These are phyloP conservation scores for Chymomyza costata DNA, from an alignment of 1,140 invertebrate genomes.

Conservation along the genomic window DNA sequence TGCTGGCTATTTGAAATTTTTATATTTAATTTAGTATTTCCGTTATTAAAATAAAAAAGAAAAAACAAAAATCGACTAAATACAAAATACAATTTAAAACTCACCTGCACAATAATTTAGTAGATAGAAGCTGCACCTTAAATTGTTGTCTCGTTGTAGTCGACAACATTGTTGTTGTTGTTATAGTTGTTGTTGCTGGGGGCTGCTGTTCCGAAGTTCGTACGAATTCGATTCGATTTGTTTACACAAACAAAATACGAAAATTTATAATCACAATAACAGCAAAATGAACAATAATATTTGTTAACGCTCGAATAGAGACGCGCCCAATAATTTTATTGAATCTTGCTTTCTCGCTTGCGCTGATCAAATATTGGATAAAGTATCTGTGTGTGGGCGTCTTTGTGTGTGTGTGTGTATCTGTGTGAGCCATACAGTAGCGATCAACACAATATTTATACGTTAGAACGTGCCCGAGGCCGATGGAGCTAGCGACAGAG, in stretches of 20 bases:
- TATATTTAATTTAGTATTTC: slow-evolving; percentile 67
- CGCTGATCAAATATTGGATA: no score
- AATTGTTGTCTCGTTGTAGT: slow-evolving; percentile 27
- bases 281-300: slow-evolving; percentile 73
- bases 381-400: no score
- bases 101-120: slow-evolving; percentile 65
- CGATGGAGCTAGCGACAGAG: slow-evolving; percentile 23
- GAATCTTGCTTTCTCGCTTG: no score
- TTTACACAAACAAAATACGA: slow-evolving; percentile 55
- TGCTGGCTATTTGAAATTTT: slow-evolving; percentile 41
- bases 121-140: slow-evolving; percentile 54
- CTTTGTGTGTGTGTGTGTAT: no score
- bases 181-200: neutral
- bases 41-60: slow-evolving; percentile 51
- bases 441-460: slow-evolving; percentile 17
- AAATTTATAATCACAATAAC: slow-evolving; percentile 74
- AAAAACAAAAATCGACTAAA: slow-evolving; percentile 12
- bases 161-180: slow-evolving; percentile 5
- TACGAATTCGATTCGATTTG: no score
- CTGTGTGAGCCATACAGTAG: no score
- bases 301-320: slow-evolving; percentile 71
- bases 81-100: slow-evolving; percentile 31
- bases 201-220: slow-evolving; percentile 10
- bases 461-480: neutral
- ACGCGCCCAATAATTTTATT: slow-evolving; percentile 73